Conservation (phyloP, 2,113 vertebrate species). For the Pelvicachromis taeniatus region DNA sequence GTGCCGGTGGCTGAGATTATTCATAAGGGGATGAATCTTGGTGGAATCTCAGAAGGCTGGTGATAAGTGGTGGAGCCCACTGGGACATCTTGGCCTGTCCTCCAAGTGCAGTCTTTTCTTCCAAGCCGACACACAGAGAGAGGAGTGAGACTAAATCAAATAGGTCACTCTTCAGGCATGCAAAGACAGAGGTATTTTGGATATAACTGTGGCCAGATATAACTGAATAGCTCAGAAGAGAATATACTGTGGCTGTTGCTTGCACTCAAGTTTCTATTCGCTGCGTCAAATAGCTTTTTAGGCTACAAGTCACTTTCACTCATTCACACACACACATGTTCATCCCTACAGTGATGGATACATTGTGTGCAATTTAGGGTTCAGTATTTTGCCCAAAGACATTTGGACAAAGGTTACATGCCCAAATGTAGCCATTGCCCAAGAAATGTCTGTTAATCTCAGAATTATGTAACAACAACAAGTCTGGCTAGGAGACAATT, state of each 20-base stretch:
- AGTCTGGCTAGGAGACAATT: not conserved
- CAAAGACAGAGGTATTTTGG: constrained; percentile 35
- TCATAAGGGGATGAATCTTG: constrained; percentile 89
- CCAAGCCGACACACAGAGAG: not conserved
- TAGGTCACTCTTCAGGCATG: constrained; percentile 43
- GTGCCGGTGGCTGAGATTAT: constrained; percentile 86
- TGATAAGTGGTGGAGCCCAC: constrained; percentile 94
- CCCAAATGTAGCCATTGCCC: not conserved
- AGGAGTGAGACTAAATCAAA: constrained; percentile 47
- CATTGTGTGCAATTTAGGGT: not conserved
- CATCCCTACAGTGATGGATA: fast-evolving
- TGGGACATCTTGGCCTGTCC: constrained; percentile 74
- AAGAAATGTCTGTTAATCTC: not conserved
- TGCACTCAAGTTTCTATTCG: not conserved
- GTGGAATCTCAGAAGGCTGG: constrained; percentile 92
- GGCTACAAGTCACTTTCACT: not conserved
- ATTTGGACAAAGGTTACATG: not conserved
- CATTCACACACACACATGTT: not conserved
- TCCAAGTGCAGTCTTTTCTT: constrained; percentile 64
- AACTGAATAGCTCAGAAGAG: not conserved
- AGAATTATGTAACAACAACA: fast-evolving
- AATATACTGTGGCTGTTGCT: not conserved
- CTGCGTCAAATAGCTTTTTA: not conserved
- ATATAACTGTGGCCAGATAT: constrained; percentile 8
- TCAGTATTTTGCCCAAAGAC: not conserved